Base-by-base conservation (phyloP, 2,888 invertebrate species). In the Ennomos erosarius region DNA sequence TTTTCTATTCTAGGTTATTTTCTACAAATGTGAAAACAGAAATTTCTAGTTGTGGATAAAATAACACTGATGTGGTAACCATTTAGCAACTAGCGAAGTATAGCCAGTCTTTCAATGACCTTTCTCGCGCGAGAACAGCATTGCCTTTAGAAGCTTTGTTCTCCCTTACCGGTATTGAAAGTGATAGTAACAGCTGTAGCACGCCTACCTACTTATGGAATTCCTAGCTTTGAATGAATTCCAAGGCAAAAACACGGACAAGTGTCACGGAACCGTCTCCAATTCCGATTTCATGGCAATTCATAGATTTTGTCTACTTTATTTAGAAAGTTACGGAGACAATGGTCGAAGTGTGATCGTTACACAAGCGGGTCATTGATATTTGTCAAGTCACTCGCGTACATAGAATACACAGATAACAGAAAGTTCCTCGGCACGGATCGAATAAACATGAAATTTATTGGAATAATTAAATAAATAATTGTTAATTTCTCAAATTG, bases 271-370 rank as follows among this genome's bases (percentile, higher is more conserved):
- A 70, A 70, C 71, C 71, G 75, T 79, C 78, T 76, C 80, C 59
- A 84, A 86, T 85, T 78, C 65, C 70, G 72, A 86, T 87, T 88
- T 85, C 79, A 79, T 79, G 83, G 75, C 73, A 76, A 81, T 81
- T 68, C 70, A 65, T 74, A 72, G 64, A 66, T 66, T 73, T 72
- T 73, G 73, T 73, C 74, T 79, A 76, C 82, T 82, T 78, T 79
- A 79, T 78, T 85, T 87, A 84, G 88, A 90, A 89, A 90, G 88
- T 83, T 64, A 67, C 55, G 55, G 67, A 79, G 68, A 86, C 85
- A 86, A 87, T 84, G 70, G 72, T 70, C 69, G 64, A 71, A 75
- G 76, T 72, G 75, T 78, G 79, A 84, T 83, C 81, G 79, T 85
- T 84, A 81, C 79, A 79, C 75, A 79, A 85, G 75, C 73, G 65